Evolutionary conservation across 1,140 invertebrate species (phyloP), one percentile per base, ranked within the genome.

Genomic region (Drosophila ficusphila): DNA sequence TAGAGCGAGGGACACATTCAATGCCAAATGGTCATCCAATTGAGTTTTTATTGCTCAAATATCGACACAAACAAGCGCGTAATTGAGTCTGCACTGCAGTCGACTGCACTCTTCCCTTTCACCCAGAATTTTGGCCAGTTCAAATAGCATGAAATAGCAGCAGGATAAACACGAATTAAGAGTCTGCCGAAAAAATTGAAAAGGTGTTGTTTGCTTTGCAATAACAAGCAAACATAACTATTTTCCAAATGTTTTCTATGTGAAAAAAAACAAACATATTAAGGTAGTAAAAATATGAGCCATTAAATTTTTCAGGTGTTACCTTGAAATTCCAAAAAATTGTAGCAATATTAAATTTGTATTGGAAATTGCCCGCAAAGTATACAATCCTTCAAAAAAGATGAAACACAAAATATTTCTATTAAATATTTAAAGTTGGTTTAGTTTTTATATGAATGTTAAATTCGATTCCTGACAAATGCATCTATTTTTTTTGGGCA

Each of bases 21-120:
- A 27, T 52, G 44, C 34, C 27, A 68, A 76, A 39, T 39, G 49
- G 60, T 51, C 69, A 79, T 41, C 41, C 48, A 79, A 81, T 81
- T 76, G 48, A 72, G 77, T 76, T 81, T 65, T 81, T 79, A 79
- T 71, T 71, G 77, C 77, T 33, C 58, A 79, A 79, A 76, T 76
- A 81, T 76, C 61, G 60, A 41, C 23, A 53, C 72, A 86, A 81
- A 88, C 68, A 76, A 70, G 67, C 56, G 47, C 62, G 76, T 77
- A 88, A 85, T 86, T 81, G 76, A 85, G 76, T 85, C 76, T 61
- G 79, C 36, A 67, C 44, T 48, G 54, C 21, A 36, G 25, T 14
- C 18, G 39, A n/a, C n/a, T 42, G 25, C 19, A 23, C 5, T 21
- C 42, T 19, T 9, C 9, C 31, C 19, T 9, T 18, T 11, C 19